phyloP scores from a whole-genome alignment of 2,113 vertebrate species.

The Aptenodytes patagonicus region DNA sequence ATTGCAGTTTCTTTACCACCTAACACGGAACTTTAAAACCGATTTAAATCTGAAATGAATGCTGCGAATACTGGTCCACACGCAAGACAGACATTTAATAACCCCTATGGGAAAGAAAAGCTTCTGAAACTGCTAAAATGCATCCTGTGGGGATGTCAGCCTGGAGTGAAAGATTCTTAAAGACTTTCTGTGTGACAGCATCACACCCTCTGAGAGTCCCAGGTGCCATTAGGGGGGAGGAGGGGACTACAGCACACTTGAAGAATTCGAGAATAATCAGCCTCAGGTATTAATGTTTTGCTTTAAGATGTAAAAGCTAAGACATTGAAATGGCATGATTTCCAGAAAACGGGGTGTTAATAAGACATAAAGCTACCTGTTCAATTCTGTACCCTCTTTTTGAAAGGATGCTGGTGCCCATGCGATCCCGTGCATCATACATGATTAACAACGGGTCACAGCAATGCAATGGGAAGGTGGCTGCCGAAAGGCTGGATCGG shows the following conservation, averaged over 20 bases:
- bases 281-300: constrained; percentile 56
- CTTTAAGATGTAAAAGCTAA: constrained; percentile 48
- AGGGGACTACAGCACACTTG: neutral
- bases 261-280: constrained; percentile 58
- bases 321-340: neutral
- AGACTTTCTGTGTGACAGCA: constrained; percentile 64
- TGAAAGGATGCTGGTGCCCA: neutral
- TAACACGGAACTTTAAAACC: constrained; percentile 22
- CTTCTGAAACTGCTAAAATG: constrained; percentile 55
- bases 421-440: accelerated
- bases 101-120: constrained; percentile 31
- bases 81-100: constrained; percentile 39
- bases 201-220: constrained; percentile 54
- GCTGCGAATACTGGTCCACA: neutral
- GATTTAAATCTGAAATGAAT: constrained; percentile 58
- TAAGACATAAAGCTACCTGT: neutral
- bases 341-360: neutral
- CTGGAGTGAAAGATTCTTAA: constrained; percentile 50
- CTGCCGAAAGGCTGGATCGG: accelerated
- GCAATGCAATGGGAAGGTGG: accelerated
- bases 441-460: accelerated
- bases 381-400: neutral
- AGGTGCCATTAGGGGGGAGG: constrained; percentile 42
- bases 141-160: constrained; percentile 44
- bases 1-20: constrained; percentile 41